phyloP scores from a whole-genome alignment of 2,888 invertebrate species.

The Pomacea canaliculata region DNA sequence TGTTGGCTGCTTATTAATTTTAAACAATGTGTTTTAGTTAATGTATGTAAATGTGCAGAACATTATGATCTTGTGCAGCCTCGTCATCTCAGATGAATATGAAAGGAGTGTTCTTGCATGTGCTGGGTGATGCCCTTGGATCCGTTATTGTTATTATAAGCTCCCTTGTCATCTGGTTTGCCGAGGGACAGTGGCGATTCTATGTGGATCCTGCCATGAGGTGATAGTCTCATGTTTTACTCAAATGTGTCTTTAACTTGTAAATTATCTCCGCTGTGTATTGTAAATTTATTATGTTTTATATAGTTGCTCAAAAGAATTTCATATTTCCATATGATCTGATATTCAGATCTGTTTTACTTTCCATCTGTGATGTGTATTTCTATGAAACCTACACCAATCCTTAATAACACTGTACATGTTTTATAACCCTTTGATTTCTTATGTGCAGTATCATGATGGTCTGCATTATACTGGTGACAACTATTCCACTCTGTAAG shows the following conservation, averaged over 20 bases:
- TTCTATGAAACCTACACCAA: too few relatives aligned
- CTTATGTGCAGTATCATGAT: conserved; percentile 80
- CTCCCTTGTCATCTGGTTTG: conserved; percentile 79
- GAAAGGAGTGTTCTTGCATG: conserved; percentile 99
- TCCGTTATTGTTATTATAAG: conserved; percentile 92
- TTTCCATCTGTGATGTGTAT: too few relatives aligned
- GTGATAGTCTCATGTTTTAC: conserved; percentile 48
- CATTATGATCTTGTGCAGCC: conserved; percentile 43
- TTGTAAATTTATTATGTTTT: background rate
- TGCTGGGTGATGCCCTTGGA: conserved; percentile 96
- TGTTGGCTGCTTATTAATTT: too few relatives aligned
- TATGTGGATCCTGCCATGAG: conserved; percentile 94
- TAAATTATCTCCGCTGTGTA: background rate
- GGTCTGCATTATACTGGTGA: conserved; percentile 69
- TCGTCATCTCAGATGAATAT: conserved; percentile 93
- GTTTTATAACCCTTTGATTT: conserved; percentile 8
- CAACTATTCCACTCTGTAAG: conserved; percentile 70
- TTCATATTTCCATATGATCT: too few relatives aligned
- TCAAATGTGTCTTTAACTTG: background rate
- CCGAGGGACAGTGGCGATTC: conserved; percentile 76
- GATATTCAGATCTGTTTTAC: too few relatives aligned
- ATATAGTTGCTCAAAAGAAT: background rate
- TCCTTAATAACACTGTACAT: too few relatives aligned
- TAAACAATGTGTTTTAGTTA: too few relatives aligned
- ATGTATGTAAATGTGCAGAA: too few relatives aligned